phyloP scores from a whole-genome alignment of 1,140 invertebrate genomes.

The Eupeodes corollae region DNA sequence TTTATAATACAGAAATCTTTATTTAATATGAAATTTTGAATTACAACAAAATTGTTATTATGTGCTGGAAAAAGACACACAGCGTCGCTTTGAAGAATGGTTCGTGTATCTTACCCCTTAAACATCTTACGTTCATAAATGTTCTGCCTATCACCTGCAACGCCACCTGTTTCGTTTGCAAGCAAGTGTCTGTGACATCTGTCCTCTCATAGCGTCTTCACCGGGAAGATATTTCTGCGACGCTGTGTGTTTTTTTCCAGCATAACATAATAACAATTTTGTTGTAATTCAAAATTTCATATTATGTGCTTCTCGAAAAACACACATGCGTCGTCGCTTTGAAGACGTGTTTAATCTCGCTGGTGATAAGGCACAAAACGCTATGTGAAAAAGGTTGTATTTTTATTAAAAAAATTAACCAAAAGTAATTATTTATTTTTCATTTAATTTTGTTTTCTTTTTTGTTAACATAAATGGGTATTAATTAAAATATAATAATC shows the following conservation, averaged over 20 bases:
- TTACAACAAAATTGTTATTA: too few relatives aligned
- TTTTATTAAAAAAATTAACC: not conserved
- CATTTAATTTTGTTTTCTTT: too few relatives aligned
- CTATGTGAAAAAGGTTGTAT: conserved; percentile 5
- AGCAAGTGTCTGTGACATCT: not conserved
- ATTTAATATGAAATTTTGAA: too few relatives aligned
- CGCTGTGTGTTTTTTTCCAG: not conserved
- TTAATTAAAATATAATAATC: not conserved
- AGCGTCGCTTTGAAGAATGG: too few relatives aligned
- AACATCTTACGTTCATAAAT: too few relatives aligned
- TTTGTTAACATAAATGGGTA: too few relatives aligned
- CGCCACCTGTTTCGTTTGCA: too few relatives aligned
- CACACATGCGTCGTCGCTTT: conserved; percentile 1
- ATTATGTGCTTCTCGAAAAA: conserved; percentile 4
- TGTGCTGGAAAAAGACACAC: too few relatives aligned
- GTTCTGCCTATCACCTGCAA: too few relatives aligned
- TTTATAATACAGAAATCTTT: too few relatives aligned
- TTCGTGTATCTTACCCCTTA: too few relatives aligned
- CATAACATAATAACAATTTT: too few relatives aligned
- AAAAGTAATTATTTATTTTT: not conserved
- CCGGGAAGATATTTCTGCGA: conserved; percentile 5
- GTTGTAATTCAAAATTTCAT: not conserved
- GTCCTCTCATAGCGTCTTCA: not conserved
- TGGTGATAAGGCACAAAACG: conserved; percentile 5
- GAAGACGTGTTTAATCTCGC: conserved; percentile 5